Base-by-base conservation (phyloP, 2,797 vertebrate species). In the Ptychadena robeensis region DNA sequence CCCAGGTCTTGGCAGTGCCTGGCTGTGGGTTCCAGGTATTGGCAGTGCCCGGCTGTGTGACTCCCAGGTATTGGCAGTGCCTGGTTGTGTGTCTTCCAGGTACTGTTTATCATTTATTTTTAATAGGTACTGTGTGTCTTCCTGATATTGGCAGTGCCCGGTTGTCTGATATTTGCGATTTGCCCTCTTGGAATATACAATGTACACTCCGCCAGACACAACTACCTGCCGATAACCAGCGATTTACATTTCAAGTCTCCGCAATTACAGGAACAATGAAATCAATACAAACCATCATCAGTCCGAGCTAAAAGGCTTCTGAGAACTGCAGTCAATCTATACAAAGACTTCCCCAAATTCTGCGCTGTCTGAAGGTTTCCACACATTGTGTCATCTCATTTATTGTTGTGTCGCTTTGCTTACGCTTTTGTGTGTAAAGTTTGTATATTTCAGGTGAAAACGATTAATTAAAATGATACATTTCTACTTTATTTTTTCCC, bases 201-300 rank as follows among this genome's bases (percentile, higher is more conserved):
- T 48, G 15, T 53, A 53, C 44, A 53, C 44, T 53, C 79, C 31
- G 57, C 69, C 76, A 84, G 82, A 74, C 82, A 67, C 64, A 22
- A 63, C 75, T 68, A 70, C 57, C 79, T 74, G 48, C 70, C 67
- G 65, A 74, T 79, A 65, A 53, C 44, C 18, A 81, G 28, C 35
- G 72, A 73, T 84, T 73, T 84, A 77, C 64, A 73, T 84, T 79
- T 83, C 61, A 72, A 79, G 32, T 64, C 63, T 57, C 25, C 80
- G 76, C 82, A 84, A 84, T 84, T 84, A 84, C 82, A 84, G 82
- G 82, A 84, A 79, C 75, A 69, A 32, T 72, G 31, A 34, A 83
- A 83, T 84, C 82, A 74, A 84, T 84, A 74, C 4, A n/a, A 5
- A 11, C 64, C 63, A 80, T 84, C 70, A 82, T 57, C 64, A 68